phyloP scores from a whole-genome alignment of 2,797 vertebrate species.

The Merluccius polli region DNA sequence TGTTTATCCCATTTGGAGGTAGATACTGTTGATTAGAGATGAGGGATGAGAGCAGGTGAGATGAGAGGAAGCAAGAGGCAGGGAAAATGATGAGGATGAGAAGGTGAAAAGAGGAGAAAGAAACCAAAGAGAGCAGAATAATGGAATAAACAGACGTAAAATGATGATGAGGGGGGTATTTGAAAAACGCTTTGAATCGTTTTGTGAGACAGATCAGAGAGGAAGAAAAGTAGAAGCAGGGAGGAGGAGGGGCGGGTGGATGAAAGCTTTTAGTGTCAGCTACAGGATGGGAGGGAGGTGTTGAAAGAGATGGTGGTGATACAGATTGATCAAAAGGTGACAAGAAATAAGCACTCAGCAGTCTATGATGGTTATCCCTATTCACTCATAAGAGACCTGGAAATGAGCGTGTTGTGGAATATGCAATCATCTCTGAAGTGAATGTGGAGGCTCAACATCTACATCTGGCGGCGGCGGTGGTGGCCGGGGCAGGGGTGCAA shows the following conservation, averaged over 20 bases:
- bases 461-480: constrained; percentile 3
- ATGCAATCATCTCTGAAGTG: constrained; percentile 17
- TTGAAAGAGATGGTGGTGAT: constrained; percentile 20
- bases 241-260: background rate
- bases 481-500: no score
- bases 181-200: no score
- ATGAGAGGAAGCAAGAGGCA: constrained; percentile 24
- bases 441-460: constrained; percentile 28
- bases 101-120: no score
- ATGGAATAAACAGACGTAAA: no score
- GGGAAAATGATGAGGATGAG: no score
- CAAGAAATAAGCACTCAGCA: constrained; percentile 50
- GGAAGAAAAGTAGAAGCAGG: no score
- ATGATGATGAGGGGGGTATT: no score
- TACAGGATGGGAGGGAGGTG: constrained; percentile 15
- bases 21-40: constrained; percentile 18
- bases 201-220: no score
- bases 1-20: constrained; percentile 49
- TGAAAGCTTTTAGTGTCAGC: constrained; percentile 59
- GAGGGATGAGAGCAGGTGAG: constrained; percentile 32
- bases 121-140: no score
- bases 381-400: constrained; percentile 34
- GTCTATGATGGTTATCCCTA: constrained; percentile 45
- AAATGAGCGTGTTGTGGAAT: constrained; percentile 16
- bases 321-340: constrained; percentile 54